Evolutionary conservation across 1,140 invertebrate species (phyloP), one percentile per base, ranked within the genome.

Genomic region (Triops cancriformis): DNA sequence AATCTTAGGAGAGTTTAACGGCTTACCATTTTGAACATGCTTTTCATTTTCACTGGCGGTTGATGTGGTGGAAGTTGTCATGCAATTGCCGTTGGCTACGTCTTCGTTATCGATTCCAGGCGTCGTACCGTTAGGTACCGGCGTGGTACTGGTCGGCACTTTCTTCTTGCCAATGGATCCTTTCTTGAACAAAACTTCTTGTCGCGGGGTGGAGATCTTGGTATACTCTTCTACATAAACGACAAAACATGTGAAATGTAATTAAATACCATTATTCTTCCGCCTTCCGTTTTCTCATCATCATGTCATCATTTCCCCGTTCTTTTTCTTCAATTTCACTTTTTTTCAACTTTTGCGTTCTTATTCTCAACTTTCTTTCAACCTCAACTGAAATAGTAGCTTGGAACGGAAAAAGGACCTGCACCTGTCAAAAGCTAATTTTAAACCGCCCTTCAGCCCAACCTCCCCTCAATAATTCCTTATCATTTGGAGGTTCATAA

Each of bases 121-220:
- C 6, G 78, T 37, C 26, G 72, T 26, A 77, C 27, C 26, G n/a
- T 26, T 45, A 72, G 77, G 43, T 75, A 41, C 72, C 79, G 72
- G 51, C 42, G 76, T 76, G 77, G 75, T 72, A 75, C 23, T 79
- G 41, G 72, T n/a, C 45, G 42, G 12, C 72, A 37, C 42, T 76
- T 88, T 89, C 80, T 88, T 89, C 80, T 87, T 87, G 76, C 87
- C 88, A 45, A 91, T 83, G 81, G 91, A 91, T 27, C 90, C 89
- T 82, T 91, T 91, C 82, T 91, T 91, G 82, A 91, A 91, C 77
- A 91, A 83, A n/a, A 91, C 87, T 81, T 91, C 90, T 83, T 91
- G 90, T 75, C 90, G 84, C 10, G 90, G 90, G 0, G 90, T 90
- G 11, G 89, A 90, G 79, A 91, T 90, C 80, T 88, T 87, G 77